These are phyloP conservation scores for Carpatolechia fugitivella DNA, from an alignment of 2,888 invertebrate genomes.

Conservation along the genomic window DNA sequence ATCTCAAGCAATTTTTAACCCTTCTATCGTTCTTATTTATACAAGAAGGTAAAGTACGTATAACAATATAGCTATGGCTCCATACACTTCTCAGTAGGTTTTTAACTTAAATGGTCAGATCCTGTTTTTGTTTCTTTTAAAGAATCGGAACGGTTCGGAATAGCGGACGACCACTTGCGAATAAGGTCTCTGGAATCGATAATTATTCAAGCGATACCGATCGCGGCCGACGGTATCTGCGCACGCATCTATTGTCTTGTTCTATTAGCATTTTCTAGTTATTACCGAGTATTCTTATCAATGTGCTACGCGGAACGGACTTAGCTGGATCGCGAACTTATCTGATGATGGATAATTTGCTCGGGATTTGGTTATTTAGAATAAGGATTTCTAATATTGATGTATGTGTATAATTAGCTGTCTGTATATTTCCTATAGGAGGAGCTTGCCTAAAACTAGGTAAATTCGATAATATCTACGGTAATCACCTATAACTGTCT, in stretches of 20 bases:
- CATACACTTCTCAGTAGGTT: too few species aligned
- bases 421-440: too few species aligned
- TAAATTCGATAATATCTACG: too few species aligned
- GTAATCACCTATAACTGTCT: too few species aligned
- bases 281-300: conserved; percentile 34
- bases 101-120: too few species aligned
- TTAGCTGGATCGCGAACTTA: neutral
- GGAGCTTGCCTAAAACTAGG: too few species aligned
- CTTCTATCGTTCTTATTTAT: too few species aligned
- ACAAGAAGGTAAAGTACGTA: too few species aligned
- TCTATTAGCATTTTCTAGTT: conserved; percentile 46
- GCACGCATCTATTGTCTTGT: conserved; percentile 44
- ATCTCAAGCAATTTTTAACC: too few species aligned
- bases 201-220: conserved; percentile 56
- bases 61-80: too few species aligned
- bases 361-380: neutral
- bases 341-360: conserved; percentile 8
- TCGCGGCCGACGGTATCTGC: conserved; percentile 35
- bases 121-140: too few species aligned
- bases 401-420: too few species aligned
- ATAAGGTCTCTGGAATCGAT: conserved; percentile 41
- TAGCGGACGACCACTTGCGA: conserved; percentile 29
- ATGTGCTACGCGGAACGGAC: conserved; percentile 9
- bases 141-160: neutral
- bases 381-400: neutral